Percentiles rank a stretch among this genome's conserved stretches.
These are phyloP conservation scores for Danio rerio DNA, from an alignment of 2,113 vertebrate species.

Conservation along the genomic window DNA sequence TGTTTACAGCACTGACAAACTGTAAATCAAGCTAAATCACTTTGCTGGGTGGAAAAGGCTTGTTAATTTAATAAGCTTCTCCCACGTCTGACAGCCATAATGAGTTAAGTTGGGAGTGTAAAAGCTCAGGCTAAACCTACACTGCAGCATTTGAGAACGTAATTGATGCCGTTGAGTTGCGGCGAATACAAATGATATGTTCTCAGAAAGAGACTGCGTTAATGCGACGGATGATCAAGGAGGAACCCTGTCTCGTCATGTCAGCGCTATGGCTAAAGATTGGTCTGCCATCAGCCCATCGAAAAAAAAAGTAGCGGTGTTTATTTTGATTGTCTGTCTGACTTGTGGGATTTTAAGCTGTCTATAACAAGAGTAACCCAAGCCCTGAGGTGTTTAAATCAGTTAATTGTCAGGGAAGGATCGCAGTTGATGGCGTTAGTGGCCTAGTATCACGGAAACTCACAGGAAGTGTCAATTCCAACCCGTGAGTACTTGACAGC, in stretches of 20 bases:
- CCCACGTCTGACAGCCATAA: slow-evolving; percentile 58
- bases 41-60: slow-evolving; percentile 45
- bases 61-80: slow-evolving; percentile 63
- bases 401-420: slow-evolving; percentile 35
- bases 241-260: slow-evolving; percentile 34
- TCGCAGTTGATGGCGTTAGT: neutral
- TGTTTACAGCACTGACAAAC: slow-evolving; percentile 57
- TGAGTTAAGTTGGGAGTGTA: slow-evolving; percentile 59
- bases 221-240: slow-evolving; percentile 32
- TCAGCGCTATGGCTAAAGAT: slow-evolving; percentile 37
- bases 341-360: slow-evolving; percentile 23
- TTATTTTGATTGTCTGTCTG: slow-evolving; percentile 37
- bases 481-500: neutral
- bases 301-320: neutral
- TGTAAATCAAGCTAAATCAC: slow-evolving; percentile 59
- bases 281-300: neutral
- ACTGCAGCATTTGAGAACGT: slow-evolving; percentile 44
- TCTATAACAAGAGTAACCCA: slow-evolving; percentile 23
- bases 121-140: slow-evolving; percentile 50
- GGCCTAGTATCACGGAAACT: slow-evolving; percentile 2
- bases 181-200: slow-evolving; percentile 55
- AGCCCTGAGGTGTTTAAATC: slow-evolving; percentile 11
- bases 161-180: slow-evolving; percentile 51
- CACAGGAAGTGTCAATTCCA: slow-evolving; percentile 2
- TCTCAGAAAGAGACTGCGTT: slow-evolving; percentile 29